Evolutionary conservation across 1,140 invertebrate genomes (phyloP), one percentile per base, ranked within the genome.

Genomic region (Subanguina moxae): DNA sequence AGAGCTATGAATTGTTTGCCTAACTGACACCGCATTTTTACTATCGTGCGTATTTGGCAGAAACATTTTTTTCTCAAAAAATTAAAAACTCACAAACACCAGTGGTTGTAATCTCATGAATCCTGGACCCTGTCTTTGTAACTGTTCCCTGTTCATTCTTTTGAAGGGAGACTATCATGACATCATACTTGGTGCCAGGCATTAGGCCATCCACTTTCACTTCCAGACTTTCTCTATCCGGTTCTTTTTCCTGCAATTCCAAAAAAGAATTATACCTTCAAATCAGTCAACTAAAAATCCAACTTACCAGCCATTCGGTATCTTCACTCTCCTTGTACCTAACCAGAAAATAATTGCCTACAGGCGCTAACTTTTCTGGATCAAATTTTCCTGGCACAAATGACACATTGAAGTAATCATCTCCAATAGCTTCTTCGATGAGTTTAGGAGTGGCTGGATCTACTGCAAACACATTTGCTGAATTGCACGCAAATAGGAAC

Each of bases 101-200:
- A 21, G 76, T 79, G 7, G 80, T 82, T 9, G 79, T 80, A 46
- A 83, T 80, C 45, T 74, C 68, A 57, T 78, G 78, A n/a, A 73
- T 69, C 43, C 72, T 23, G 19, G 80, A 82, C 48, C 70, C 76
- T 1, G 76, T 75, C 64, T 75, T 73, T 25, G 61, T 58, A 28
- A 74, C 56, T 17, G 25, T 62, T 15, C 79, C 81, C 23, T 32
- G 43, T 38, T 42, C 28, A 64, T 80, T 81, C 9, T 52, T 69
- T 66, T 81, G 75, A 25, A 82, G 64, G 25, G 94, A 90, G 7
- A 94, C 92, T 1, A 95, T 88, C n/a, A 52, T 52, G 79, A 98
- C 89, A 75, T 95, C 90, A 82, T 97, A 88, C 3, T 88, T 87
- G 69, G 90, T 89, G n/a, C 90, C 91, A 1, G 89, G 89, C 74